Conservation (phyloP, 2,888 invertebrate species). For the Heliconius ethilla region DNA sequence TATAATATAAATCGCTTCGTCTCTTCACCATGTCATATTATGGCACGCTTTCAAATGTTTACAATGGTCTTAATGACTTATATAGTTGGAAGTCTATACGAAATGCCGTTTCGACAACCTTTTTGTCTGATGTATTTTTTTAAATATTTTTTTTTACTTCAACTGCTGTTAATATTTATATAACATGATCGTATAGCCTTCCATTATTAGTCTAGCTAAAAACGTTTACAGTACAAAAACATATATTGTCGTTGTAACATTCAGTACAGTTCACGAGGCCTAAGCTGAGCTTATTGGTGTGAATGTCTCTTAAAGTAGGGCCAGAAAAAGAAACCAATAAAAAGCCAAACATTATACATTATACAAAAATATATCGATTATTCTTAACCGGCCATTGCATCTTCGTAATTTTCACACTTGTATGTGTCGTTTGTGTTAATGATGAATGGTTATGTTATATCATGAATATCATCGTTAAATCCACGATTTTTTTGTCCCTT, state of each 20-base stretch:
- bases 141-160: not conserved
- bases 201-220: conserved; percentile 49
- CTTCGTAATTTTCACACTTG: too few species aligned
- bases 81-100: conserved; percentile 72
- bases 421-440: not conserved
- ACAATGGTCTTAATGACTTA: conserved; percentile 69
- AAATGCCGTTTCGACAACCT: conserved; percentile 36
- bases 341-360: not conserved
- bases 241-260: conserved; percentile 63
- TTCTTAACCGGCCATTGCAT: too few species aligned
- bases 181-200: conserved; percentile 59
- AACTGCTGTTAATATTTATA: not conserved
- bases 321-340: not conserved
- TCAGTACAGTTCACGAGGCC: conserved; percentile 39
- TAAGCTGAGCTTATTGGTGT: conserved; percentile 1
- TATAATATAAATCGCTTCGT: conserved; percentile 66
- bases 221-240: conserved; percentile 60
- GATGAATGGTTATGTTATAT: too few species aligned
- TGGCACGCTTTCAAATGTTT: conserved; percentile 83
- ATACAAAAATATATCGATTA: not conserved
- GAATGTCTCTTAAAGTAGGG: not conserved
- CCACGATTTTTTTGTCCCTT: too few species aligned
- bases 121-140: not conserved
- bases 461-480: too few species aligned
- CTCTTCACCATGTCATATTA: conserved; percentile 65